phyloP scores from a whole-genome alignment of 2,113 vertebrate species.

The Aramus guarauna region DNA sequence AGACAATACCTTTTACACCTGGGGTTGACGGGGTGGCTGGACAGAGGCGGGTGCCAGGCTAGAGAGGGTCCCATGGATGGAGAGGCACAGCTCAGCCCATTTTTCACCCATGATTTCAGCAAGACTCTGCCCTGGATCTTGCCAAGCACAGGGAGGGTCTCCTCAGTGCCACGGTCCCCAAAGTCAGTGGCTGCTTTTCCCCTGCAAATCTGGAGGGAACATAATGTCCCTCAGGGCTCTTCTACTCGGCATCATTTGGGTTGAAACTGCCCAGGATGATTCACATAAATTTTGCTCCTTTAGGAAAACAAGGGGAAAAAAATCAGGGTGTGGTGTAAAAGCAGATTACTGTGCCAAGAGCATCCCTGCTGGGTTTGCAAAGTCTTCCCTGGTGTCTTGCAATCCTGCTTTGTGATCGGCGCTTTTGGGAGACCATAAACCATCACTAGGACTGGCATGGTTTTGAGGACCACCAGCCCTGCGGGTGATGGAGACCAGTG shows the following conservation, averaged over 20 bases:
- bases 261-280: background rate
- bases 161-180: background rate
- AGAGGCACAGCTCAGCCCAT: background rate
- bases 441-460: background rate
- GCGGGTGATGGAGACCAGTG: background rate
- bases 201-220: background rate
- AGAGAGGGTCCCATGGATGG: background rate
- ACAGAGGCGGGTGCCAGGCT: background rate
- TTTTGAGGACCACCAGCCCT: background rate
- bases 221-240: background rate
- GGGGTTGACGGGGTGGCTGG: background rate
- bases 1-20: background rate
- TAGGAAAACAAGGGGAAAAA: background rate
- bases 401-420: background rate
- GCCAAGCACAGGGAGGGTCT: background rate
- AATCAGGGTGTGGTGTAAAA: background rate
- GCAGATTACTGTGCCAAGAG: background rate
- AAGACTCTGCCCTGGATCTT: background rate
- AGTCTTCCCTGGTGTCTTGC: background rate
- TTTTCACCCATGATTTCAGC: background rate
- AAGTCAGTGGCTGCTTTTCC: background rate
- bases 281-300: slow-evolving; percentile 28
- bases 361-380: background rate
- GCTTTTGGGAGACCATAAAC: background rate
- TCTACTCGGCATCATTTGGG: background rate